Percentiles rank a stretch among this genome's conserved stretches.
Conservation (phyloP, 2,113 vertebrate species). For the Anolis sagrei region DNA sequence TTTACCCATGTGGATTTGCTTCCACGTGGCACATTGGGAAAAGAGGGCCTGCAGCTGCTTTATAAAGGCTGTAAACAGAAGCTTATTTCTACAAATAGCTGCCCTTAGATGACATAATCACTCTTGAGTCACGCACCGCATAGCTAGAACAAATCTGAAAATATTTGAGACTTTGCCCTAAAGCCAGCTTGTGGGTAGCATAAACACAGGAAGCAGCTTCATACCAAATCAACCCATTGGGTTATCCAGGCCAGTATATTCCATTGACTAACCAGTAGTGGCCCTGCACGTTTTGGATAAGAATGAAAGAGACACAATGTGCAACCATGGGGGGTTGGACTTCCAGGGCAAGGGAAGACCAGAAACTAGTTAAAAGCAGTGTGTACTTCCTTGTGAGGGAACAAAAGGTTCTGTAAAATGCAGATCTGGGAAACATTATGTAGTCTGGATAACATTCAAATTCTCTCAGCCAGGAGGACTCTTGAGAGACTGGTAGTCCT, state of each 20-base stretch:
- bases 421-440: no score
- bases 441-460: no score
- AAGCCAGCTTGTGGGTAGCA: not conserved
- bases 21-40: not conserved
- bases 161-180: not conserved
- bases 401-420: not conserved
- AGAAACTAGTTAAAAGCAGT: not conserved
- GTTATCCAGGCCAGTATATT: not conserved
- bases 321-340: not conserved
- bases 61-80: not conserved
- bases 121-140: not conserved
- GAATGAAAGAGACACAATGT: no score
- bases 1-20: not conserved
- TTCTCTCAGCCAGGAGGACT: no score
- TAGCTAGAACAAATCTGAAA: not conserved
- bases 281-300: not conserved
- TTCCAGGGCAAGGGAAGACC: not conserved
- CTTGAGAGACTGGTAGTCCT: no score
- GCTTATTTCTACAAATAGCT: not conserved
- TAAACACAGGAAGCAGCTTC: not conserved
- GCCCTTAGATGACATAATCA: constrained; percentile 2
- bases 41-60: not conserved
- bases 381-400: not conserved
- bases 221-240: no score
- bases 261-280: not conserved